Conservation (phyloP, 2,113 vertebrate genomes). For the Sterrhoptilus dennistouni region DNA sequence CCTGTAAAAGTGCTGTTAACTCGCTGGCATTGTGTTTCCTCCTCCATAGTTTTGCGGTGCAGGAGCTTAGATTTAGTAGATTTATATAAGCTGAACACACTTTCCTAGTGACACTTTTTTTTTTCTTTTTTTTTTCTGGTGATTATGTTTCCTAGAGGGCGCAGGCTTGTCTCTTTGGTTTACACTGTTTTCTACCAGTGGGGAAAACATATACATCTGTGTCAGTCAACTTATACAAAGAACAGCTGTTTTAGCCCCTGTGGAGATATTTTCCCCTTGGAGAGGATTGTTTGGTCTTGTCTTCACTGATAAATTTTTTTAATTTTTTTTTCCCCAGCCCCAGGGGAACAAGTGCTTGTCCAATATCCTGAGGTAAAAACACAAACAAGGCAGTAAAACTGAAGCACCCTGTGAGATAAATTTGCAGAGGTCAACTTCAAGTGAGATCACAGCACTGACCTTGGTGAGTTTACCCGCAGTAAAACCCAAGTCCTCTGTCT, state of each 20-base stretch:
- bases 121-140: not conserved
- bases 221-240: not conserved
- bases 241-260: slow-evolving; percentile 22
- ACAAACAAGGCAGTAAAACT: slow-evolving; percentile 19
- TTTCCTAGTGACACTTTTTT: not conserved
- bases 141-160: not conserved
- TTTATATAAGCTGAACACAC: not conserved
- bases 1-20: not conserved
- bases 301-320: not conserved
- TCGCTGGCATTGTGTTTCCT: not conserved
- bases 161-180: not conserved
- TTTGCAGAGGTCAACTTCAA: slow-evolving; percentile 21
- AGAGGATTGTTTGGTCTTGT: slow-evolving; percentile 50
- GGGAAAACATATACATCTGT: not conserved
- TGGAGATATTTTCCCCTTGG: slow-evolving; percentile 1
- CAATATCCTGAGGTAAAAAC: not conserved
- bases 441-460: not conserved
- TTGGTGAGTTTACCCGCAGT: slow-evolving; percentile 14
- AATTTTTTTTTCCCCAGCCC: not conserved
- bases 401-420: not conserved
- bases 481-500: not conserved
- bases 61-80: not conserved
- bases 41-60: not conserved
- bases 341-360: not conserved
- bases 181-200: slow-evolving; percentile 6